A percentile compares a stretch with the other conserved stretches of the same genome.
Conservation (phyloP, 2,797 vertebrate species). For the Lepus oiostolus region DNA sequence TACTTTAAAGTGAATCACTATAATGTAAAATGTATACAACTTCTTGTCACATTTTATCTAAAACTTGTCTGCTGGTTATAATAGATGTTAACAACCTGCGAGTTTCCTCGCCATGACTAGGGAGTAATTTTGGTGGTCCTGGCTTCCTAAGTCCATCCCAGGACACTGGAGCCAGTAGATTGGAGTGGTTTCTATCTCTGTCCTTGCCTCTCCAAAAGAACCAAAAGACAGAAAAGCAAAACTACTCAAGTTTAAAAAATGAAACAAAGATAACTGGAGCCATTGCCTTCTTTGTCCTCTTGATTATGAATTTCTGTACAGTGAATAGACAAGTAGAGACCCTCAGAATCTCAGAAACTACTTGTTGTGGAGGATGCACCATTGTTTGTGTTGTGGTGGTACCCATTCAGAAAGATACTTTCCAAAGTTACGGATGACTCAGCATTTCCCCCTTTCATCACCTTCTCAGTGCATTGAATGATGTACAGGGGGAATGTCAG, state of each 20-base stretch:
- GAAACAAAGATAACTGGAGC: neutral
- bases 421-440: neutral
- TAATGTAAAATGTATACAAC: slow-evolving; percentile 52
- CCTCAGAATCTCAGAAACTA: neutral
- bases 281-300: slow-evolving; percentile 21
- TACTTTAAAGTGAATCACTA: slow-evolving; percentile 51
- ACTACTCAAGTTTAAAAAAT: too few relatives aligned
- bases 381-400: neutral
- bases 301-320: neutral
- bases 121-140: slow-evolving; percentile 53
- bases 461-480: neutral
- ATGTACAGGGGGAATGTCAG: neutral
- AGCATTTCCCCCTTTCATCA: neutral
- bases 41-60: slow-evolving; percentile 47
- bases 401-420: neutral
- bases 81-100: slow-evolving; percentile 45
- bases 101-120: slow-evolving; percentile 63
- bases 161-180: neutral
- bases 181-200: too few relatives aligned
- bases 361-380: neutral
- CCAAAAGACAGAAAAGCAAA: too few relatives aligned
- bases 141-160: slow-evolving; percentile 22
- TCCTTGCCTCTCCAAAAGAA: too few relatives aligned
- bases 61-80: slow-evolving; percentile 38
- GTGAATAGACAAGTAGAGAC: neutral